Evolutionary conservation across 2,113 vertebrate species (phyloP), one percentile per base, ranked within the genome.

Genomic region (Phalacrocorax brasilianus): DNA sequence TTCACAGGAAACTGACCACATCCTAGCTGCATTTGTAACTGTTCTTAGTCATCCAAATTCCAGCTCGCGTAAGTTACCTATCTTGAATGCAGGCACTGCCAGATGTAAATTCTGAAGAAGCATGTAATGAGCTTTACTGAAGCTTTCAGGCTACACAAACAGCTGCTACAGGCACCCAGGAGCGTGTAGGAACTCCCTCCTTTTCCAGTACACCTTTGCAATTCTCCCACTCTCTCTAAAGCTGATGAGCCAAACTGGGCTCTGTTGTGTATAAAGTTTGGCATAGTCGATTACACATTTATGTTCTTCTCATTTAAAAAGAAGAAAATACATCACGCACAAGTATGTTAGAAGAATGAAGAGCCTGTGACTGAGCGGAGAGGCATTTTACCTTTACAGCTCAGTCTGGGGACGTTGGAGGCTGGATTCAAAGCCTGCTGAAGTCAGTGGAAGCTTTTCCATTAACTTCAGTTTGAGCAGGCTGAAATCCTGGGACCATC

Each of bases 81-180:
- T 50, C 40, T 75, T 72, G 66, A 84, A 73, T 20, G 58, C 84
- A 88, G 76, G 38, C 6, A 19, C 42, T 82, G 45, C 72, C 49
- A 53, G 66, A 77, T 81, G 49, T 40, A 55, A 49, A 58, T 85
- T 47, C 58, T 84, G 35, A 63, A 66, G 28, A 59, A 79, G 20
- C 16, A 9, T 5, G 8, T 72, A 89, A 58, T 74, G 49, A 87
- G 53, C 50, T 93, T 89, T 85, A 45, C 40, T 87, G 84, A 95
- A 95, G 32, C 56, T 94, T 63, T 75, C 58, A 75, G 89, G n/a
- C 77, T 56, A 35, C 32, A 45, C 40, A 81, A 76, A 40, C 56
- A 76, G 88, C 93, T 97, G 93, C 95, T 95, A 81, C n/a, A 58
- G 82, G 88, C 68, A 95, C 91, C 89, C 87, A 91, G 80, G 70